A percentile compares a stretch with the other conserved stretches of the same genome.
These are phyloP conservation scores for Scaptomyza hsui DNA, from an alignment of 1,140 invertebrate species.

Conservation along the genomic window DNA sequence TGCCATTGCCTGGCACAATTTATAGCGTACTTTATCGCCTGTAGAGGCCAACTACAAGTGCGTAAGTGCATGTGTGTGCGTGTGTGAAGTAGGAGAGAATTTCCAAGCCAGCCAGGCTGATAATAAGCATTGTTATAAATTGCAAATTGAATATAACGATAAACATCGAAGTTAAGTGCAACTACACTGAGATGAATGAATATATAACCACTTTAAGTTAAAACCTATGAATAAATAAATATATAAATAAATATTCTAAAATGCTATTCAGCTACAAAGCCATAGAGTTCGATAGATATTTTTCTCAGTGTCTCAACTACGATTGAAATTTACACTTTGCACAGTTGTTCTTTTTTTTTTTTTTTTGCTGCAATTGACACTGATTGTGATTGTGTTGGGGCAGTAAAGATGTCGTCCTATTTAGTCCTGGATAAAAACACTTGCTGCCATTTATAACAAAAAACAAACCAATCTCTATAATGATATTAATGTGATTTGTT, in stretches of 20 bases:
- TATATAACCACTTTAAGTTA: too few species aligned
- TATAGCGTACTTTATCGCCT: constrained; percentile 54
- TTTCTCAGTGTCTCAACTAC: constrained; percentile 19
- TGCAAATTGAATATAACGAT: constrained; percentile 82
- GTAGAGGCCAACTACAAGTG: constrained; percentile 7
- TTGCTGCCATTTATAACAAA: background rate
- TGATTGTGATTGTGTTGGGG: constrained; percentile 51
- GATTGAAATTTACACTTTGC: constrained; percentile 46
- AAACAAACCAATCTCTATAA: constrained; percentile 14
- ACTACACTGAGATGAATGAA: constrained; percentile 10
- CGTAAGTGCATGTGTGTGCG: constrained; percentile 6
- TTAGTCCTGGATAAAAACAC: constrained; percentile 10
- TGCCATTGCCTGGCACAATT: constrained; percentile 59
- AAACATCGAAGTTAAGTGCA: constrained; percentile 51
- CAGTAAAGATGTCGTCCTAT: constrained; percentile 4
- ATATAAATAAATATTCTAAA: background rate
- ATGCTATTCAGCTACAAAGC: background rate
- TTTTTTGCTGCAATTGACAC: constrained; percentile 50
- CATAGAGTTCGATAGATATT: background rate
- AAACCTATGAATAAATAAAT: too few species aligned
- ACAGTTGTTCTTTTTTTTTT: constrained; percentile 46
- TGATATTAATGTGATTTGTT: constrained; percentile 40
- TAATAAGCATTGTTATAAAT: constrained; percentile 75
- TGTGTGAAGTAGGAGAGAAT: background rate
- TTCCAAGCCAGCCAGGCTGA: constrained; percentile 23